phyloP scores from a whole-genome alignment of 2,113 vertebrate species.

The Syngnathoides biaculeatus region DNA sequence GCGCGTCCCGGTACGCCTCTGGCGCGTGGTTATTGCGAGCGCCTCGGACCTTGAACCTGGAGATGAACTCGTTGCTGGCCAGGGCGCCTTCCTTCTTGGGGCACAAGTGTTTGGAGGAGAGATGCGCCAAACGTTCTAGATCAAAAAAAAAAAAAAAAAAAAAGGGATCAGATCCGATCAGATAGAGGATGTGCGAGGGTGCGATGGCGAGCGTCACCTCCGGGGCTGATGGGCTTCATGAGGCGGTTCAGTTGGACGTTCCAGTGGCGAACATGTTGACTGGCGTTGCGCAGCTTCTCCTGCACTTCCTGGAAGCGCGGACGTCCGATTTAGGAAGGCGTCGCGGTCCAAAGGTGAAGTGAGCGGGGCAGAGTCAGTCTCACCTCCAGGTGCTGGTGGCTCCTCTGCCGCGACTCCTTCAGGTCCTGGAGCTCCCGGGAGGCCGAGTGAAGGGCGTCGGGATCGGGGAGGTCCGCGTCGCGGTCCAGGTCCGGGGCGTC shows the following conservation, averaged over 20 bases:
- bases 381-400: slow-evolving; percentile 65
- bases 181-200: not conserved
- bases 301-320: slow-evolving; percentile 59
- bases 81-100: slow-evolving; percentile 64
- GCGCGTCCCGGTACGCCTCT: slow-evolving; percentile 12
- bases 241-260: slow-evolving; percentile 75
- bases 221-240: slow-evolving; percentile 72
- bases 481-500: not conserved
- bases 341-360: not conserved
- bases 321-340: not conserved
- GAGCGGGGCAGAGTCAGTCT: not conserved
- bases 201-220: slow-evolving; percentile 49
- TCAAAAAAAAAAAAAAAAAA: not conserved
- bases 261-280: slow-evolving; percentile 72
- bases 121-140: slow-evolving; percentile 60
- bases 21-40: slow-evolving; percentile 8
- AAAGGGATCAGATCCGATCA: not conserved
- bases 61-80: slow-evolving; percentile 72
- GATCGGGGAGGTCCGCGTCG: not conserved
- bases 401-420: slow-evolving; percentile 54
- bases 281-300: slow-evolving; percentile 66
- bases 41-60: slow-evolving; percentile 56
- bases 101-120: slow-evolving; percentile 36
- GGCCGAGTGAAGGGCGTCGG: slow-evolving; percentile 57
- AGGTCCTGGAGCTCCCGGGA: slow-evolving; percentile 67